phyloP scores from a whole-genome alignment of 2,888 invertebrate genomes.

The Gymnocheta viridis region DNA sequence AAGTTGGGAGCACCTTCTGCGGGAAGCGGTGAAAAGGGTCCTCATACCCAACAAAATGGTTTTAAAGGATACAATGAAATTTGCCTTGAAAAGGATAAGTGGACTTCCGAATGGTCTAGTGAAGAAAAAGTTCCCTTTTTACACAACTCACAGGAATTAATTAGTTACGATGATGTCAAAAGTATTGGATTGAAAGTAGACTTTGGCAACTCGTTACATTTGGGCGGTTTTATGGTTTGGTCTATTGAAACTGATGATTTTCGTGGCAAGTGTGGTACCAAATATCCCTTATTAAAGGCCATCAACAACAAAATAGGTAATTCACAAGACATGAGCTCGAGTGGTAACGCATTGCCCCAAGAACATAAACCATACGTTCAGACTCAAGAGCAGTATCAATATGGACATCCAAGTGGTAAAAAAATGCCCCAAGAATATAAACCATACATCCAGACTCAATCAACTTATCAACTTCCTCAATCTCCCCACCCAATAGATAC shows the following conservation, averaged over 20 bases:
- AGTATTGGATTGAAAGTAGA: conserved; percentile 91
- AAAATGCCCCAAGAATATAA: no score
- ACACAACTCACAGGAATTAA: conserved; percentile 95
- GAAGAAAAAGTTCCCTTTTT: conserved; percentile 6
- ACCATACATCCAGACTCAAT: no score
- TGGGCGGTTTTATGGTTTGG: conserved; percentile 87
- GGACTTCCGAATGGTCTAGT: conserved; percentile 19
- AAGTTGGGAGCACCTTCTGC: conserved; percentile 15
- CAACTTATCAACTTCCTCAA: no score
- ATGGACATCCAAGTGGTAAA: no score
- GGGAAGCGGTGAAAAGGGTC: conserved; percentile 82
- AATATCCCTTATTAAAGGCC: conserved; percentile 84
- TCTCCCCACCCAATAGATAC: not conserved
- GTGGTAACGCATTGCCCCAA: not conserved
- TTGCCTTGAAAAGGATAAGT: conserved; percentile 73
- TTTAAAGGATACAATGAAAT: conserved; percentile 88
- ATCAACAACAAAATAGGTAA: conserved; percentile 39
- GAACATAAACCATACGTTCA: not conserved
- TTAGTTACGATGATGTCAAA: conserved; percentile 93
- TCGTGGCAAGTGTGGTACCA: conserved; percentile 88
- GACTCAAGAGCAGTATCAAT: no score
- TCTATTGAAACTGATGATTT: conserved; percentile 97
- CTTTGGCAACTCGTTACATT: conserved; percentile 89
- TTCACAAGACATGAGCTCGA: not conserved
- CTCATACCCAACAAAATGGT: conserved; percentile 85